Percentiles rank a stretch among this genome's conserved stretches.
Conservation (phyloP, 2,888 invertebrate genomes). For the Mythimna vitellina region DNA sequence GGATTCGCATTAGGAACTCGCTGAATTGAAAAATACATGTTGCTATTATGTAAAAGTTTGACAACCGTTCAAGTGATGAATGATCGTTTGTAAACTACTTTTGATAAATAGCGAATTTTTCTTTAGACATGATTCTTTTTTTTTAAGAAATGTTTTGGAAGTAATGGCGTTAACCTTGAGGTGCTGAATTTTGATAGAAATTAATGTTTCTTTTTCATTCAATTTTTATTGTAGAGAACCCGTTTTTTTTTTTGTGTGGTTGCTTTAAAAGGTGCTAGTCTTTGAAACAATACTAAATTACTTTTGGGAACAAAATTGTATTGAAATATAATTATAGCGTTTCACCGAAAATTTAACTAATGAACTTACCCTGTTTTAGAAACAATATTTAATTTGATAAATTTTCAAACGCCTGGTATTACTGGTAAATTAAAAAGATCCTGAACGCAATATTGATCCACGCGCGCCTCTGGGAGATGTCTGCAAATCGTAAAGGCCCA, state of each 20-base stretch:
- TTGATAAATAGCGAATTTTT: conserved; percentile 30
- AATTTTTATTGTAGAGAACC: neutral
- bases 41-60: conserved; percentile 51
- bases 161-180: conserved; percentile 35
- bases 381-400: too few relatives aligned
- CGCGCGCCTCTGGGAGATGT: too few relatives aligned
- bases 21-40: conserved; percentile 57
- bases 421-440: too few relatives aligned
- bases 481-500: too few relatives aligned
- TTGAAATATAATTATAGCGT: too few relatives aligned
- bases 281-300: neutral
- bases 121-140: conserved; percentile 15
- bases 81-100: conserved; percentile 46
- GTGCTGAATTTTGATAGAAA: conserved; percentile 15
- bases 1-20: conserved; percentile 60
- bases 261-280: neutral
- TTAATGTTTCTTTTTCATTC: conserved; percentile 17
- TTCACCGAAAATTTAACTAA: too few relatives aligned
- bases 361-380: too few relatives aligned
- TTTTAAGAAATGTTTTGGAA: conserved; percentile 23
- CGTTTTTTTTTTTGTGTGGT: neutral
- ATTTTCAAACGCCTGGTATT: too few relatives aligned
- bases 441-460: too few relatives aligned
- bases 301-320: too few relatives aligned
- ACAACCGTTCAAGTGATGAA: conserved; percentile 35